phyloP scores from a whole-genome alignment of 2,888 invertebrate genomes.

The Epinotia bilunana region DNA sequence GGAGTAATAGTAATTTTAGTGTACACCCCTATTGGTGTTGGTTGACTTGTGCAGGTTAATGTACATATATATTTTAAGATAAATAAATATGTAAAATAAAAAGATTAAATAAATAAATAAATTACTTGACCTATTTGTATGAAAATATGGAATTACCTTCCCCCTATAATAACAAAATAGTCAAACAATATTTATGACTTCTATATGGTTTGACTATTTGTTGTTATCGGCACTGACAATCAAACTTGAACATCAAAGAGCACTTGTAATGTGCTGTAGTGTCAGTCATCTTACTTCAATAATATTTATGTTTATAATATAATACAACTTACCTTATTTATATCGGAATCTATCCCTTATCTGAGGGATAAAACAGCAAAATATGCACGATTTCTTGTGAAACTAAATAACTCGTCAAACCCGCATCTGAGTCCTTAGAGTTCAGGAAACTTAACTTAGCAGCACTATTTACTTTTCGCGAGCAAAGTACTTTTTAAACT shows the following conservation, averaged over 20 bases:
- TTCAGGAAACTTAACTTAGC: constrained; percentile 6
- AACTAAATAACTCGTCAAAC: background rate
- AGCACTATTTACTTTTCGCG: background rate
- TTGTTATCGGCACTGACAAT: background rate
- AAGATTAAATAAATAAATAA: too few relatives aligned
- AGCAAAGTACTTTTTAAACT: background rate
- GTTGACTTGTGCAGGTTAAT: too few relatives aligned
- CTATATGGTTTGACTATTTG: too few relatives aligned
- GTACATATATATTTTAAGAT: too few relatives aligned
- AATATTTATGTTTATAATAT: background rate
- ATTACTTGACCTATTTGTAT: too few relatives aligned
- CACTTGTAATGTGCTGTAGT: too few relatives aligned
- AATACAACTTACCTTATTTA: constrained; percentile 17
- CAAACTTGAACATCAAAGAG: background rate
- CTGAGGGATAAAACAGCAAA: constrained; percentile 6
- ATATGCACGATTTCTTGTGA: background rate
- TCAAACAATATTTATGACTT: too few relatives aligned
- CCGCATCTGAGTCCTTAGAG: background rate
- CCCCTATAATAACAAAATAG: too few relatives aligned
- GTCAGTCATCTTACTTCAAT: background rate
- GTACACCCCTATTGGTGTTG: too few relatives aligned
- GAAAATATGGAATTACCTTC: too few relatives aligned
- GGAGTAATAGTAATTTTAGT: too few relatives aligned
- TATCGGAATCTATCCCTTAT: background rate
- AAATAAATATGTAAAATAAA: too few relatives aligned